Evolutionary conservation across 2,113 vertebrate species (phyloP).

Genomic region (Anoplopoma fimbria): DNA sequence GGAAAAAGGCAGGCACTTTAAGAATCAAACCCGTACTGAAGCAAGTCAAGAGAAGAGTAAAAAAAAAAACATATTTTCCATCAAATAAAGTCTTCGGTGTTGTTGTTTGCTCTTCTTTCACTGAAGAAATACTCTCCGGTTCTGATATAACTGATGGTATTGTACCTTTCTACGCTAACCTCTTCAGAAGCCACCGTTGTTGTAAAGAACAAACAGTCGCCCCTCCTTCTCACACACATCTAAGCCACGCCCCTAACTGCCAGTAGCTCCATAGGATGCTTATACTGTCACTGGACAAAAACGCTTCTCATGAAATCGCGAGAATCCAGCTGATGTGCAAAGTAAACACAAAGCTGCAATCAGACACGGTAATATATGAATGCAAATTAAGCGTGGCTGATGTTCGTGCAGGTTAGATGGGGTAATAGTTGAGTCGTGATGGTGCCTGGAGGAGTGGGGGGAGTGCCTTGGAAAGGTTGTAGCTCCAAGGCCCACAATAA

Average conservation of each 20-base stretch:
- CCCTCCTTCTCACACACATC: too few relatives aligned
- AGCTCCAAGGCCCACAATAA: background rate
- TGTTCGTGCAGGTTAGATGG: background rate
- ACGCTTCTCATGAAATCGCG: background rate
- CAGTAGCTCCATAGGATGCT: background rate
- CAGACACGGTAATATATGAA: background rate
- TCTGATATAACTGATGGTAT: background rate
- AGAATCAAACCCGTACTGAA: background rate
- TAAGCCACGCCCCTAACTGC: background rate
- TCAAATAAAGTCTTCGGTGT: too few relatives aligned
- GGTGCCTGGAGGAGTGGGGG: too few relatives aligned
- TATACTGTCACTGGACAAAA: background rate
- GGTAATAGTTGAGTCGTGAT: background rate
- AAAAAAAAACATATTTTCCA: too few relatives aligned
- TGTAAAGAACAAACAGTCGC: background rate
- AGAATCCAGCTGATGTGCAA: background rate
- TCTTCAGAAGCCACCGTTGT: background rate
- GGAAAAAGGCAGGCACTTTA: background rate
- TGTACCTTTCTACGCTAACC: background rate
- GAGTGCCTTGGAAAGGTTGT: background rate
- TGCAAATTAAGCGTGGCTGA: too few relatives aligned
- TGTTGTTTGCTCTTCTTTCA: too few relatives aligned
- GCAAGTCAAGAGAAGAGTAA: too few relatives aligned
- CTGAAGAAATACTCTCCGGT: background rate
- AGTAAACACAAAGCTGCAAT: background rate